Conservation (phyloP, 2,888 invertebrate species). For the Macrophya alboannulata region DNA sequence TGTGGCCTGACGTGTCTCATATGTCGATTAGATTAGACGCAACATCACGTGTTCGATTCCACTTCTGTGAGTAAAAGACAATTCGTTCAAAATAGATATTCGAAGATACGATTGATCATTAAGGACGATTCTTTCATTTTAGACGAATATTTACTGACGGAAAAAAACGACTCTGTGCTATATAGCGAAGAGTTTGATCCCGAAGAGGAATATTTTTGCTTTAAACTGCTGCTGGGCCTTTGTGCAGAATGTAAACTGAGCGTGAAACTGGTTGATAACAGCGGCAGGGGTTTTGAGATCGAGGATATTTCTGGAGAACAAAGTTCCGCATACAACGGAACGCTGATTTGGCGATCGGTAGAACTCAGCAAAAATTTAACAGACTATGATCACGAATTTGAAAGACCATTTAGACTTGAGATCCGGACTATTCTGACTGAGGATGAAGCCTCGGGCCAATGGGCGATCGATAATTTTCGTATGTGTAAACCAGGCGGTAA, state of each 20-base stretch:
- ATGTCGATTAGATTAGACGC: conserved; percentile 59
- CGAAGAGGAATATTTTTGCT: conserved; percentile 59
- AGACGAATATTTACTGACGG: conserved; percentile 65
- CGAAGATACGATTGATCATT: background rate
- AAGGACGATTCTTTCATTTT: conserved; percentile 9
- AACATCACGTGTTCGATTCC: conserved; percentile 63
- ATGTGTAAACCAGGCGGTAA: conserved; percentile 57
- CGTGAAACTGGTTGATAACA: conserved; percentile 57
- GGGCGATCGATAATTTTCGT: conserved; percentile 66
- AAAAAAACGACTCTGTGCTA: conserved; percentile 52
- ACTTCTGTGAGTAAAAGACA: conserved; percentile 64
- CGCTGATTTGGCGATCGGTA: conserved; percentile 63
- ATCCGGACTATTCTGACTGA: background rate
- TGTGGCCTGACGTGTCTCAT: conserved; percentile 24
- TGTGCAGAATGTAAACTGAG: conserved; percentile 65
- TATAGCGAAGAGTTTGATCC: conserved; percentile 58
- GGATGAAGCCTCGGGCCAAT: conserved; percentile 45
- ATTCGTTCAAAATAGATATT: background rate
- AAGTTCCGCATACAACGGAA: background rate
- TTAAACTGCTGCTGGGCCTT: conserved; percentile 66
- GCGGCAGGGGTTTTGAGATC: background rate
- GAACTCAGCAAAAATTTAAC: conserved; percentile 50
- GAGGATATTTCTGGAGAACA: conserved; percentile 37
- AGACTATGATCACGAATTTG: background rate
- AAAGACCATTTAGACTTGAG: background rate